phyloP scores from a whole-genome alignment of 2,113 vertebrate genomes.

The Phylloscopus trochilus region DNA sequence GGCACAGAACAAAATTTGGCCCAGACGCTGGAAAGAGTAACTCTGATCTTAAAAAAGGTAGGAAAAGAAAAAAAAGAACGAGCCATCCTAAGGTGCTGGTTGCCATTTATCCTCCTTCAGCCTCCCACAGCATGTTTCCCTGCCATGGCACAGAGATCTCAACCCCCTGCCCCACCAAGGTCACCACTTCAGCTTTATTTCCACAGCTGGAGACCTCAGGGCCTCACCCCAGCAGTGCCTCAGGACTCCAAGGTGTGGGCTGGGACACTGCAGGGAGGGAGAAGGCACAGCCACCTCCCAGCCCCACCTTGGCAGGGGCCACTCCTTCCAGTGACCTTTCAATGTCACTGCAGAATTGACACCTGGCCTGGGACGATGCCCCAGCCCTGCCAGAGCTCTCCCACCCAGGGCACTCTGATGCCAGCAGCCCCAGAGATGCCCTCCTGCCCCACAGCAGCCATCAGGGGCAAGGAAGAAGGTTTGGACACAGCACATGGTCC shows the following conservation, averaged over 20 bases:
- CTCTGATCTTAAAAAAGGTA: background rate
- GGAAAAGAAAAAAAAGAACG: background rate
- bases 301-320: background rate
- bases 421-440: background rate
- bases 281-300: background rate
- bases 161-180: background rate
- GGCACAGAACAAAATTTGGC: background rate
- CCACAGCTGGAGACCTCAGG: background rate
- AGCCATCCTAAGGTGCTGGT: background rate
- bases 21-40: background rate
- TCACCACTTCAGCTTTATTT: background rate
- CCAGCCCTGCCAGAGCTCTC: background rate
- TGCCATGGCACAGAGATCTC: background rate
- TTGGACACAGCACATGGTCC: background rate
- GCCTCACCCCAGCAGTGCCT: background rate
- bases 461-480: too few relatives aligned
- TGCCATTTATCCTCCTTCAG: background rate
- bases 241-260: rapidly evolving
- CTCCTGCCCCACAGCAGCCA: background rate
- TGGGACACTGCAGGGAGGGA: background rate
- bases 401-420: too few relatives aligned
- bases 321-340: background rate
- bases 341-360: background rate
- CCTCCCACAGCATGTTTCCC: background rate
- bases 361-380: background rate